Evolutionary conservation across 2,888 invertebrate genomes (phyloP).

Genomic region (Drosophila multiciliata): DNA sequence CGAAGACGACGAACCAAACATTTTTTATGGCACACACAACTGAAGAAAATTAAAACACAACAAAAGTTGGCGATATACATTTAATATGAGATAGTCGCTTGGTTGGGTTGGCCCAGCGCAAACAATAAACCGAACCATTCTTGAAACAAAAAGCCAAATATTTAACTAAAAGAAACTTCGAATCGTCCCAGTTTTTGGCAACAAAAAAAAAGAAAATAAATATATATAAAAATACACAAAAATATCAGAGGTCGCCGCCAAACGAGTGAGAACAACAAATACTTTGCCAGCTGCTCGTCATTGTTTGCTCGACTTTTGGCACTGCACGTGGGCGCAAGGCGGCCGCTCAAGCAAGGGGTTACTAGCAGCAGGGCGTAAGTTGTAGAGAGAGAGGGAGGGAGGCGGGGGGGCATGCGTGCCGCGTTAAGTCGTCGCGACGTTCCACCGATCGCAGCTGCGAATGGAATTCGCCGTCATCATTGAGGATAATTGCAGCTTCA

Average conservation of each 20-base stretch:
- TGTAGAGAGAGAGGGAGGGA: background rate
- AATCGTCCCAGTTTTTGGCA: constrained; percentile 32
- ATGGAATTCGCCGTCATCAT: constrained; percentile 75
- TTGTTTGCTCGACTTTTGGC: constrained; percentile 68
- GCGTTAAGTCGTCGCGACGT: constrained; percentile 10
- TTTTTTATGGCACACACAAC: constrained; percentile 62
- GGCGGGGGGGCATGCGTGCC: background rate
- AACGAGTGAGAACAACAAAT: constrained; percentile 74
- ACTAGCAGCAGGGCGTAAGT: background rate
- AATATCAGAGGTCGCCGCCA: constrained; percentile 41
- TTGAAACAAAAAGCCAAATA: constrained; percentile 62
- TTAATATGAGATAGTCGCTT: constrained; percentile 37
- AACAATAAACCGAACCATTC: constrained; percentile 54
- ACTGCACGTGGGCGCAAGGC: constrained; percentile 55
- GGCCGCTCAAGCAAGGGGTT: background rate
- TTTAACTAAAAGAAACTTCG: constrained; percentile 59
- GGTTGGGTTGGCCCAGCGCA: constrained; percentile 16
- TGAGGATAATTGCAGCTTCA: constrained; percentile 75
- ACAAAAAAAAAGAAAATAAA: constrained; percentile 6
- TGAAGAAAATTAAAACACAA: constrained; percentile 56
- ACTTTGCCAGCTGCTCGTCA: constrained; percentile 75
- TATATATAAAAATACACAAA: constrained; percentile 29
- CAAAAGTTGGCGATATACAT: constrained; percentile 51
- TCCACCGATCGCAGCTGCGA: constrained; percentile 64
- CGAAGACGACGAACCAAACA: constrained; percentile 21